Conservation (phyloP, 2,113 vertebrate genomes). For the Microtus richardsoni region DNA sequence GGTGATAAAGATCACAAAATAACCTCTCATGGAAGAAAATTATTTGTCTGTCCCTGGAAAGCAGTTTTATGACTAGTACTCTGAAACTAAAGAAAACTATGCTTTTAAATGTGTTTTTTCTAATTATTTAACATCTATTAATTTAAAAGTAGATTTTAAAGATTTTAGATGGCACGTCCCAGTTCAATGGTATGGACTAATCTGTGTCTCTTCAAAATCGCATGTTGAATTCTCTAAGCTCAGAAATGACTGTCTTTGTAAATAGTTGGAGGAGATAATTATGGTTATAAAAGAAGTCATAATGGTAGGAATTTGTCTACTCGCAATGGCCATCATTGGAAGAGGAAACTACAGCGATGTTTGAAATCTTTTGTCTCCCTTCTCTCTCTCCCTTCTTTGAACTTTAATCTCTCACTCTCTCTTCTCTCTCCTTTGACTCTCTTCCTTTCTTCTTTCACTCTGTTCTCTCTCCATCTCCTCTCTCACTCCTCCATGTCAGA, state of each 20-base stretch:
- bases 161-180: not conserved
- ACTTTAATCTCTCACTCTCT: no score
- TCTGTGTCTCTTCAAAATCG: not conserved
- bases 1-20: not conserved
- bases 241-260: not conserved
- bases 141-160: not conserved
- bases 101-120: not conserved
- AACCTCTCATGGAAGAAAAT: not conserved
- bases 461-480: not conserved
- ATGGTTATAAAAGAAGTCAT: not conserved
- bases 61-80: not conserved
- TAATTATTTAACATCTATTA: not conserved
- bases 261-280: not conserved
- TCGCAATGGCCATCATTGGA: not conserved
- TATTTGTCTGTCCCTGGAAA: not conserved
- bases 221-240: not conserved
- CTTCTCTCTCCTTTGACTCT: not conserved
- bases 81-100: not conserved
- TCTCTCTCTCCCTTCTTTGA: not conserved
- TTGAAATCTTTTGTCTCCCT: not conserved
- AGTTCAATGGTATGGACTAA: not conserved
- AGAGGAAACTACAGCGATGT: not conserved
- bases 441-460: rapidly evolving
- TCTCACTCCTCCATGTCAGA: not conserved
- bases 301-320: not conserved